Evolutionary conservation across 2,797 vertebrate species (phyloP).

Genomic region (Danio aesculapii): DNA sequence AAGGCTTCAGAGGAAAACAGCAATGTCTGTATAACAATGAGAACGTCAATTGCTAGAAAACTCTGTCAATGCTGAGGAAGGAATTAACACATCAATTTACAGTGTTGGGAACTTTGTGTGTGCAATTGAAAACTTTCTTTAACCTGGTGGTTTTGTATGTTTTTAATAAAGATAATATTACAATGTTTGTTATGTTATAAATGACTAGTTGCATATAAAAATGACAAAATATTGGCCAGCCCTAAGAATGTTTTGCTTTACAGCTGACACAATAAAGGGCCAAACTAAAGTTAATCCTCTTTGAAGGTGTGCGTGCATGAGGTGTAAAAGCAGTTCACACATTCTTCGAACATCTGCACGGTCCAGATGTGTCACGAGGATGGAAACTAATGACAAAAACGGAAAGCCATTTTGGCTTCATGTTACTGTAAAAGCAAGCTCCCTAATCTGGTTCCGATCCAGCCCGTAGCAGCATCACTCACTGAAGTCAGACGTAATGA

Average conservation of each 20-base stretch:
- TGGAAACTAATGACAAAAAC: constrained; percentile 25
- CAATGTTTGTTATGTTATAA: no score
- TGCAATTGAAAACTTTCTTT: no score
- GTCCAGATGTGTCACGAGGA: constrained; percentile 41
- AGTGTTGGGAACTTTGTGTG: no score
- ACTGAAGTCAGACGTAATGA: constrained; percentile 22
- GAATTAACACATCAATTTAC: no score
- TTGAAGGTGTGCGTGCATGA: constrained; percentile 29
- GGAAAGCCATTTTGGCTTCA: background rate
- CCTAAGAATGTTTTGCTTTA: background rate
- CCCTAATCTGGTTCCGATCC: constrained; percentile 23
- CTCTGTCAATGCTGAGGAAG: no score
- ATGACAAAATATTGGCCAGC: background rate
- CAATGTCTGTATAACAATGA: no score
- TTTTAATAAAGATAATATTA: no score
- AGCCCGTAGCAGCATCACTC: constrained; percentile 21
- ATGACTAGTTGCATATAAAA: no score
- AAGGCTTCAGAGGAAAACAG: no score
- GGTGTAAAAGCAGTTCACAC: constrained; percentile 35
- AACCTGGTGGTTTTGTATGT: no score
- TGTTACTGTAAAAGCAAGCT: constrained; percentile 36
- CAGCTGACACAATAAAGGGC: constrained; percentile 26
- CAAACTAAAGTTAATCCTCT: constrained; percentile 7
- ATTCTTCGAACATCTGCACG: constrained; percentile 29
- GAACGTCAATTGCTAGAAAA: no score